These are phyloP conservation scores for Ophiothrix spiculata DNA, from an alignment of 35 echinoderm and acorn worm species.

Conservation along the genomic window DNA sequence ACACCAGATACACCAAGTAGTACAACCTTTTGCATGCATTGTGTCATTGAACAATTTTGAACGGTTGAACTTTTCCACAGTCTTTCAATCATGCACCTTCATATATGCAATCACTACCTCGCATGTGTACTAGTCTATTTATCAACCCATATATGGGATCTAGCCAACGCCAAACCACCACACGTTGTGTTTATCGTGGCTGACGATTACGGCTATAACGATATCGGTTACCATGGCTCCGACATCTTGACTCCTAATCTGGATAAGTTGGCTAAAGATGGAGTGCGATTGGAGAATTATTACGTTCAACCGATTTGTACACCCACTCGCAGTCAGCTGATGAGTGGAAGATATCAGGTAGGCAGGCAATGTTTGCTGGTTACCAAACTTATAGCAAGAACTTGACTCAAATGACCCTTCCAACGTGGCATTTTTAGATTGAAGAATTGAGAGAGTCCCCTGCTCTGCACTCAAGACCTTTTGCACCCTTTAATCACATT, in stretches of 20 bases:
- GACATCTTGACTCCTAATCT: constrained; percentile 58
- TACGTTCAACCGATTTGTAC: constrained; percentile 75
- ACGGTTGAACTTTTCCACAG: background rate
- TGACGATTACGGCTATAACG: constrained; percentile 55
- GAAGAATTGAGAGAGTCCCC: too few species aligned
- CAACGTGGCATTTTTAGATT: too few species aligned
- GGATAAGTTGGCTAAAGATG: constrained; percentile 44
- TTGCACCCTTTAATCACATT: too few species aligned
- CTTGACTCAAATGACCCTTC: too few species aligned
- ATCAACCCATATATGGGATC: too few species aligned
- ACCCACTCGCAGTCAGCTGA: constrained; percentile 46
- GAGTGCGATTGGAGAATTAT: constrained; percentile 64
- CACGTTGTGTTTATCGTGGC: constrained; percentile 60
- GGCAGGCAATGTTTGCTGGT: background rate
- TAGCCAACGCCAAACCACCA: constrained; percentile 27
- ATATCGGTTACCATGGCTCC: constrained; percentile 55
- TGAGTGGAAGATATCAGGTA: constrained; percentile 74
- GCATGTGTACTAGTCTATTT: background rate
- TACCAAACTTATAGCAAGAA: too few species aligned
- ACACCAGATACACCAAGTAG: too few species aligned
- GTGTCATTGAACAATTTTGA: too few species aligned
- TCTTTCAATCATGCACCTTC: background rate
- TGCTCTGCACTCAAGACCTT: too few species aligned
- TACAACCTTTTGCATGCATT: too few species aligned
- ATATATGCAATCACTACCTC: background rate